Evolutionary conservation across 2,113 vertebrate species (phyloP), one percentile per base, ranked within the genome.

Genomic region (Tragelaphus strepsiceros): DNA sequence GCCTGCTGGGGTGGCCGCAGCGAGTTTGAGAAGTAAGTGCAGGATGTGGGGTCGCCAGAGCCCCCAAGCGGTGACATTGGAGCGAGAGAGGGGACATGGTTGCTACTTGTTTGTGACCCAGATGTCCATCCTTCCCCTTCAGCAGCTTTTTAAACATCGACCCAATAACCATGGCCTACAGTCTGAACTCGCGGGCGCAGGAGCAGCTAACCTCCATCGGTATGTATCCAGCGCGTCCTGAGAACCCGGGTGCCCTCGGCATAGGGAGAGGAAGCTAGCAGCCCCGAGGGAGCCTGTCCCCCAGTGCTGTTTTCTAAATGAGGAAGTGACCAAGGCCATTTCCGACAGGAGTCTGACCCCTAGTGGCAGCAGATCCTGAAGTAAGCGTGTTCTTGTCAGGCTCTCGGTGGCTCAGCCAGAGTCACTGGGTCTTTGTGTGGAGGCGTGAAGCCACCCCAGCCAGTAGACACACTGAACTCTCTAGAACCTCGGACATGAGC

Each of bases 91-190:
- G 54, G 43, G 13, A 3, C 14, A 1, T 0, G 17, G 5, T 1
- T 0, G 62, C 30, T n/a, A 6, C 51, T 1, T 0, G 6, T 28
- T 39, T 28, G 32, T 32, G n/a, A 95, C 91, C 86, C 22, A 97
- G 64, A 59, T 30, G 30, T 49, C 62, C 30, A 74, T 93, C 64
- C 67, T 80, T 53, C 74, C 58, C 61, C 83, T 98, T 39, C 98
- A 99, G 99, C 86, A 98, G 99, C 97, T 99, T 99, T 98, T 99
- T 99, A 97, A 99, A 96, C 32, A 98, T 99, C 90, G 99, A 99
- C 51, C 96, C 99, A 2, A 91, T 99, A 96, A 96, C 99, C 83
- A 98, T 99, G 98, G 99, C 99, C 85, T 99, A 99, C 89, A 99
- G 98, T 86, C 98, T 99, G 98, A 99, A 98, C 90, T 46, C 99